These are phyloP conservation scores for Hycleus cichorii DNA, from an alignment of 1,140 invertebrate species.

Conservation along the genomic window DNA sequence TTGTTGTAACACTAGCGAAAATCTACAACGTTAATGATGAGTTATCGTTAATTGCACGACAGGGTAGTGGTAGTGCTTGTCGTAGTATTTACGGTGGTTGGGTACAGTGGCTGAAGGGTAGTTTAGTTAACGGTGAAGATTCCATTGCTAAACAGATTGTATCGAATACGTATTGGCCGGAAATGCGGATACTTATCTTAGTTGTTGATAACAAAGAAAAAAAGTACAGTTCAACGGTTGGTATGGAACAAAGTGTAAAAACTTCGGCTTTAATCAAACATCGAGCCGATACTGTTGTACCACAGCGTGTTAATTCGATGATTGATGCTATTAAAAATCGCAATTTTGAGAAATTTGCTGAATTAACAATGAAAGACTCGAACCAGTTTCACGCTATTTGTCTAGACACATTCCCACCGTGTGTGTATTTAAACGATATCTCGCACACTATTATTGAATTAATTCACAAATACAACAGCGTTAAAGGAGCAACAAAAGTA, in stretches of 20 bases:
- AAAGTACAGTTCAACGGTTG: conserved; percentile 78
- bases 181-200: conserved; percentile 82
- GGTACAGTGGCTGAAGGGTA: conserved; percentile 77
- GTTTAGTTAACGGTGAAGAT: conserved; percentile 62
- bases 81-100: conserved; percentile 92
- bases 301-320: conserved; percentile 62
- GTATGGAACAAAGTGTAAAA: conserved; percentile 78
- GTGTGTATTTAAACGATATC: conserved; percentile 83
- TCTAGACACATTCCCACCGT: conserved; percentile 91
- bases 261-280: conserved; percentile 81
- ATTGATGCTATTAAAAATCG: conserved; percentile 63
- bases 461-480: conserved; percentile 75
- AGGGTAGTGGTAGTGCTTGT: conserved; percentile 94
- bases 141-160: conserved; percentile 73
- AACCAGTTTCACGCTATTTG: conserved; percentile 97
- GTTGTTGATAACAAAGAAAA: conserved; percentile 86
- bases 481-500: conserved; percentile 55
- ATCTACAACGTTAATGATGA: conserved; percentile 73
- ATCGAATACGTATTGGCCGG: conserved; percentile 75
- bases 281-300: conserved; percentile 65
- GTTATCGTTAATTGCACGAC: conserved; percentile 73
- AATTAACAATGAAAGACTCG: conserved; percentile 94
- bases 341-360: conserved; percentile 83
- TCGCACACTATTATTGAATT: conserved; percentile 74
- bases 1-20: conserved; percentile 65